These are phyloP conservation scores for Recurvirostra avosetta DNA, from an alignment of 2,113 vertebrate genomes.

Conservation along the genomic window DNA sequence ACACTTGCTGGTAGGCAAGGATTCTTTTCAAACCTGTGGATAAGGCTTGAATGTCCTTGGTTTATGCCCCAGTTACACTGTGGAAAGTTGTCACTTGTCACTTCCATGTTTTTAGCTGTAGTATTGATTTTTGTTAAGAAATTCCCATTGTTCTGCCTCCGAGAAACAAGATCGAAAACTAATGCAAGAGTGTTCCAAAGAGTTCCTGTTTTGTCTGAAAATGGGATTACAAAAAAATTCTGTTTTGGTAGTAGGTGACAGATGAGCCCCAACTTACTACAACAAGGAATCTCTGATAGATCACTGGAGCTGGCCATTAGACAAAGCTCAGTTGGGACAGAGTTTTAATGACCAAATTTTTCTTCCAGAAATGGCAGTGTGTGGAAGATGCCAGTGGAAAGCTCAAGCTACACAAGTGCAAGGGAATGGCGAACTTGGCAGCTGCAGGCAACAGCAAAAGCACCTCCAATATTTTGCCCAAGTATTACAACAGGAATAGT, in stretches of 20 bases:
- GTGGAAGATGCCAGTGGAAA: conserved; percentile 88
- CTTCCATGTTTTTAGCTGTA: background rate
- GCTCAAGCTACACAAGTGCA: conserved; percentile 93
- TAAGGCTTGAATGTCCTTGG: background rate
- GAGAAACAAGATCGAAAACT: background rate
- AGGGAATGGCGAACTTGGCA: conserved; percentile 75
- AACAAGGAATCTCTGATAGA: background rate
- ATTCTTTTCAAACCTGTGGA: background rate
- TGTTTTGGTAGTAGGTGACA: background rate
- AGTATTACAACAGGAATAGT: conserved; percentile 59
- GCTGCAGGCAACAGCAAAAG: conserved; percentile 68
- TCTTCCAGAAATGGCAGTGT: conserved; percentile 93
- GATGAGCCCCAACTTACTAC: background rate
- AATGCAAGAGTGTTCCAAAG: background rate
- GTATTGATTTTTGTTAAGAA: background rate
- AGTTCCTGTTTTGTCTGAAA: background rate
- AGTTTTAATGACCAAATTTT: background rate
- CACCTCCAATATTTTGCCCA: conserved; percentile 77
- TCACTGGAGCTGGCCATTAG: background rate
- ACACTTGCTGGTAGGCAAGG: background rate
- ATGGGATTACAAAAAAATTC: background rate
- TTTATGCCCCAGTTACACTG: background rate
- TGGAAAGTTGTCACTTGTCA: background rate
- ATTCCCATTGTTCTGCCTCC: background rate
- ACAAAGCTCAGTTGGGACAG: background rate